Evolutionary conservation across 2,113 vertebrate species (phyloP), one percentile per base, ranked within the genome.

Genomic region (Nymphicus hollandicus): DNA sequence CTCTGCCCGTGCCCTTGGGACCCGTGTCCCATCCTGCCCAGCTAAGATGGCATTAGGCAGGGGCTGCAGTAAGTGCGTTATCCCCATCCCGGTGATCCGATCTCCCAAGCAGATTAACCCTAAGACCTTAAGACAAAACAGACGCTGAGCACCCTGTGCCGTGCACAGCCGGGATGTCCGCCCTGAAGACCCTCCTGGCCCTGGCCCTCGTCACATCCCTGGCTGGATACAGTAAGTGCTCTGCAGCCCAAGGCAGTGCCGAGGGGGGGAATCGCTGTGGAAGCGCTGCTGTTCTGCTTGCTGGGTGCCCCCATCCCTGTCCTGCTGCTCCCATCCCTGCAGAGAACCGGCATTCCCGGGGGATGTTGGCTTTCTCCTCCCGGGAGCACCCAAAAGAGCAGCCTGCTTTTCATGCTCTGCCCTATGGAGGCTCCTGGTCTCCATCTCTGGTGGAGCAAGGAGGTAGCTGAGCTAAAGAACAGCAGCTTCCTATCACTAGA

Each of bases 161-260:
- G 49, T 56, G 31, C 81, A 71, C 72, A 63, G 89, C 69, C 47
- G 94, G 39, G 43, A 96, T 91, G 95, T 27, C 77, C 47, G 22
- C 92, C 89, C 98, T 99, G 98, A 98, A 91, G 98, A 97, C 97
- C 68, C 53, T 97, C 17, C 96, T 99, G 58, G 88, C 89, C 78
- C 86, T 98, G 88, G 96, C 98, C 88, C 72, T 98, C 44, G 11
- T 99, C 77, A 52, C 98, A 3, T 95, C 96, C 73, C 91, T 98
- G 95, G 96, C 97, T 11, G 91, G 86, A 81, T 95, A 97, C 94
- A 91, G 98, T 99, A 96, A 98, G 98, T 98, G 78, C 71, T 35
- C 61, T 9, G 9, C 1, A 27, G 85, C 71, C 14, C 3, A 1
- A 2, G 74, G 89, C 37, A 24, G 77, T 3, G 43, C n/a, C 1